Evolutionary conservation across 2,113 vertebrate species (phyloP), one percentile per base, ranked within the genome.

Genomic region (Tychaedon coryphoeus): DNA sequence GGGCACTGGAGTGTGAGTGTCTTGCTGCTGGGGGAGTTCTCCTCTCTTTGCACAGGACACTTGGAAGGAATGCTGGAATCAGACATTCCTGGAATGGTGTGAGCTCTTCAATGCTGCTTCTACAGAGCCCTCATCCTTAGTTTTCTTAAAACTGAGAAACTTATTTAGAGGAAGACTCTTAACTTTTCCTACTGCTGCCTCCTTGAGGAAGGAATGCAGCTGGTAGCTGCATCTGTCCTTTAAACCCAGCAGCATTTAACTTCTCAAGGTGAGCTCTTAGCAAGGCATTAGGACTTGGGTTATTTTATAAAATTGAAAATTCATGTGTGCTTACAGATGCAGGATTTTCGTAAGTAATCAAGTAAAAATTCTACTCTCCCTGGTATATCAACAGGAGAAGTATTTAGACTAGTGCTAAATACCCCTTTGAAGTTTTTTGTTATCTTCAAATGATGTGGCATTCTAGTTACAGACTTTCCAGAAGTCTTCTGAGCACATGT

Each of bases 121-220:
- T 50, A 3, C 53, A 53, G 3, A 36, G 47, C 12, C 1, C n/a
- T 58, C 19, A 11, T 7, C 14, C 8, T 19, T 36, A 6, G 28
- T 16, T 40, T 19, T 22, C 18, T 43, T 29, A n/a, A 48, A 40
- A 29, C 24, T 5, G 14, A 38, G 66, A n/a, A 40, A 47, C 20
- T 15, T 20, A 8, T 5, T 26, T 16, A 8, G 50, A 51, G 57
- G 31, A 34, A 72, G 22, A 14, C 13, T 25, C 14, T 54, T 58
- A 16, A 38, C 60, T 48, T 71, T 15, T 14, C 29, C 2, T 56
- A 0, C 33, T 95, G 73, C 87, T 94, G 80, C 73, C 90, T 85
- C 92, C 87, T 48, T 25, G 93, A 91, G 93, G 93, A 84, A 87
- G 87, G 48, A 91, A 92, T 64, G 92, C 33, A 42, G 9, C 60